A percentile compares a stretch with the other conserved stretches of the same genome.
Evolutionary conservation across 2,888 invertebrate species (phyloP).

Genomic region (Drosophila algonquin): DNA sequence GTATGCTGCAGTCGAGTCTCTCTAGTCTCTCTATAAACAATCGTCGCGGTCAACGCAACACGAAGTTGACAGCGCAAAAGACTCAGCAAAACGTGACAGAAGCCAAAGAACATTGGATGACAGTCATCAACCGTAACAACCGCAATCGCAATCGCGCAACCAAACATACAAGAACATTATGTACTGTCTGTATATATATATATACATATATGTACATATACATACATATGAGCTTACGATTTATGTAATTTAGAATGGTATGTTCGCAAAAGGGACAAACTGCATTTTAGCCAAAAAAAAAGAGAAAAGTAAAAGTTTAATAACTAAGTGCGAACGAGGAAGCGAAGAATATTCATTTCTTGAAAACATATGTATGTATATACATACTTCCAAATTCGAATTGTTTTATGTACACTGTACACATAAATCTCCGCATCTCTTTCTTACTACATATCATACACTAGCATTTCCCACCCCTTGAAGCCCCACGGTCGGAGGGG

Average conservation of each 20-base stretch:
- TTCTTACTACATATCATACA: constrained; percentile 33
- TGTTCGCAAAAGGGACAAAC: no score
- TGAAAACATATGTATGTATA: no score
- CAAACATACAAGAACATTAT: constrained; percentile 69
- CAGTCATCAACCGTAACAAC: constrained; percentile 57
- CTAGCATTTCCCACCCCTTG: constrained; percentile 5
- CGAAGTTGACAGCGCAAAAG: constrained; percentile 57
- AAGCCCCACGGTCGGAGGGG: constrained; percentile 13
- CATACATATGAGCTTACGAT: no score
- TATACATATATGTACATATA: no score
- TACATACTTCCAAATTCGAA: not conserved
- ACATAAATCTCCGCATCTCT: not conserved
- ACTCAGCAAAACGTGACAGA: constrained; percentile 22
- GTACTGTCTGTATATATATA: no score
- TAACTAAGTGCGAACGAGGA: constrained; percentile 10
- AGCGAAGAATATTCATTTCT: no score
- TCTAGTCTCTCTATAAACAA: no score
- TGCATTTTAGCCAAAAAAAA: not conserved
- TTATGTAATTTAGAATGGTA: no score
- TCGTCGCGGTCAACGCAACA: constrained; percentile 40
- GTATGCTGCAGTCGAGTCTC: no score
- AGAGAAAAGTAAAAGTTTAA: no score
- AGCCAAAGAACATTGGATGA: constrained; percentile 48
- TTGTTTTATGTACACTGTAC: constrained; percentile 16
- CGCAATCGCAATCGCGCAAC: constrained; percentile 59